Percentiles rank a stretch among this genome's conserved stretches.
phyloP scores from a whole-genome alignment of 2,113 vertebrate species.

The Danio rerio region GRCz12tu NC_133178.1:40418501-40419000 shows the following conservation, averaged over 20 bases:
- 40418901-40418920: no score
- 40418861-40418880: background rate
- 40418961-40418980: no score
- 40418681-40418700: constrained; percentile 34
- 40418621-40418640: constrained; percentile 22
- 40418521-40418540: constrained; percentile 13
- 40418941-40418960: no score
- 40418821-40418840: background rate
- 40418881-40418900: background rate
- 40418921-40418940: no score
- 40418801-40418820: background rate
- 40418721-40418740: background rate
- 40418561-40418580: constrained; percentile 20
- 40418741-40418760: background rate
- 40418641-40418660: constrained; percentile 16
- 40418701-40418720: background rate
- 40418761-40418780: background rate
- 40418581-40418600: background rate
- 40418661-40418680: constrained; percentile 24
- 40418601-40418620: background rate
- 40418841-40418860: no score
- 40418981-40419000: no score
- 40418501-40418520: constrained; percentile 1
- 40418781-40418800: background rate
- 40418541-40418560: constrained; percentile 12